A percentile compares a stretch with the other conserved stretches of the same genome.
Conservation (phyloP, 2,797 vertebrate species). For the Syngnathus acus region DNA sequence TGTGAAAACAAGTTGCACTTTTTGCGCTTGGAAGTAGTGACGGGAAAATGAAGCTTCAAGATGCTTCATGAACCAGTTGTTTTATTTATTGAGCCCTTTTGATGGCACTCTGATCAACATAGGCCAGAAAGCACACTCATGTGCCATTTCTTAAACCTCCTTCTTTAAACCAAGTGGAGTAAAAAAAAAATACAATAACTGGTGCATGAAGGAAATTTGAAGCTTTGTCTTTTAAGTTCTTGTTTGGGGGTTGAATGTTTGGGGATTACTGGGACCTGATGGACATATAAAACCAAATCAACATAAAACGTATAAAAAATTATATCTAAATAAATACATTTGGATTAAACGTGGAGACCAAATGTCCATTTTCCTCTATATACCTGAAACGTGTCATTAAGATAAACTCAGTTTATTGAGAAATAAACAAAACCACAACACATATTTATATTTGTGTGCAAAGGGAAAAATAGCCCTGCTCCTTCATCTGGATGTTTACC, state of each 20-base stretch:
- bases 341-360: not conserved
- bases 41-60: no score
- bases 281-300: not conserved
- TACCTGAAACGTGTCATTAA: not conserved
- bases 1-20: no score
- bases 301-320: not conserved
- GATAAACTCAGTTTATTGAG: not conserved
- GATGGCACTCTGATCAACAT: no score
- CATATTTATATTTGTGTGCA: no score
- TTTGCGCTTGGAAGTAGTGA: no score
- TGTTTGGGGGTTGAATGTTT: not conserved
- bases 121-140: no score
- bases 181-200: no score
- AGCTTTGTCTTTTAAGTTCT: not conserved
- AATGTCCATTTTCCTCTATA: not conserved
- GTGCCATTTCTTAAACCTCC: no score
- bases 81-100: no score
- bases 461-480: not conserved
- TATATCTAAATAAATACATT: not conserved
- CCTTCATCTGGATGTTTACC: not conserved
- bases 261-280: not conserved
- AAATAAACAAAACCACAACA: not conserved
- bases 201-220: no score
- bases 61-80: no score
- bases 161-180: no score